Evolutionary conservation across 2,113 vertebrate species (phyloP).

Genomic region (Sigmodon hispidus): DNA sequence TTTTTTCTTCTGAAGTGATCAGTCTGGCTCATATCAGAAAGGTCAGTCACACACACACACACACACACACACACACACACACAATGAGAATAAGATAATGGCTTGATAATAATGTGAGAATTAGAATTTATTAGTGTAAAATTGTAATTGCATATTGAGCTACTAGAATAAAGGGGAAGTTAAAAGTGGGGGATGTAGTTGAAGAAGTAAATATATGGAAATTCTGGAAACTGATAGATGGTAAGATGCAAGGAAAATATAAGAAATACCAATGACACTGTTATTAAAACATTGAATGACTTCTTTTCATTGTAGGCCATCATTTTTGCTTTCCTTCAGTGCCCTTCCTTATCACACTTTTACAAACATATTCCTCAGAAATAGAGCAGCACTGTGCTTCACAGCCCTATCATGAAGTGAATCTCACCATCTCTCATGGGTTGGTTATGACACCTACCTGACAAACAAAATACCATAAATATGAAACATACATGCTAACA

Average conservation of each 20-base stretch:
- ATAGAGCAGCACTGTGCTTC: not conserved
- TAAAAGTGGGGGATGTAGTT: not conserved
- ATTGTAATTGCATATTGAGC: not conserved
- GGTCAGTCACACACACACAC: not conserved
- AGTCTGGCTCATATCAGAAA: not conserved
- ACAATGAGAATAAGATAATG: not conserved
- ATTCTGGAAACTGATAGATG: not conserved
- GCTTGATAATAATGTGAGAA: not conserved
- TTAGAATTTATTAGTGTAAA: not conserved
- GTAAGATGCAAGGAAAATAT: not conserved
- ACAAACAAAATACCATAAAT: not conserved
- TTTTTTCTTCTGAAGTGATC: not conserved
- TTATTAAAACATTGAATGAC: not conserved
- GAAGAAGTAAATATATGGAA: not conserved
- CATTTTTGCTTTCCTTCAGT: not conserved
- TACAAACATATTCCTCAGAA: not conserved
- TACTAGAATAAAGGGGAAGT: not conserved
- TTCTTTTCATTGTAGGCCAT: not conserved
- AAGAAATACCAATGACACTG: not conserved
- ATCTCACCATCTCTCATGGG: not conserved
- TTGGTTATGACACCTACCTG: too few species aligned
- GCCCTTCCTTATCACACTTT: rapidly evolving
- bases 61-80: too few species aligned
- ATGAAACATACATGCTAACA: not conserved
- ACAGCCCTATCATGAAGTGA: not conserved